Percentiles rank a stretch among this genome's conserved stretches.
These are phyloP conservation scores for Cylas formicarius DNA, from an alignment of 1,140 invertebrate genomes.

Conservation along the genomic window DNA sequence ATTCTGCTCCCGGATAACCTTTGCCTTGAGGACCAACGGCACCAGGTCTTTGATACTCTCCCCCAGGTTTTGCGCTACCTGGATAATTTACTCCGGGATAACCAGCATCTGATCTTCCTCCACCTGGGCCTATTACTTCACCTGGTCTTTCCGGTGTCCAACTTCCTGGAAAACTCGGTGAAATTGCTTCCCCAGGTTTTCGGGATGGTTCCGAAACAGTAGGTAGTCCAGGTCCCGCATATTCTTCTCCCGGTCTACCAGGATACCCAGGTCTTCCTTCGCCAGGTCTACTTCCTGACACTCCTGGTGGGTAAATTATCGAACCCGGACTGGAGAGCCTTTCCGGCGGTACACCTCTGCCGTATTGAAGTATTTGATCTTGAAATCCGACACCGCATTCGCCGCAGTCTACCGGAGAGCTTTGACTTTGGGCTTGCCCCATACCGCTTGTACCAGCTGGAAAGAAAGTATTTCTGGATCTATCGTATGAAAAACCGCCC, in stretches of 20 bases:
- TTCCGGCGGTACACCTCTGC: slow-evolving; percentile 6
- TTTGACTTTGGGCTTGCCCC: slow-evolving; percentile 73
- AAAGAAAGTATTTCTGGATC: slow-evolving; percentile 1
- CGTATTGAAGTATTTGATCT: slow-evolving; percentile 19
- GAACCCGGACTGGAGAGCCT: slow-evolving; percentile 1
- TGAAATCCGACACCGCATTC: slow-evolving; percentile 26
- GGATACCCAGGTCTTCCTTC: slow-evolving; percentile 1
- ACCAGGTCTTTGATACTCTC: not conserved
- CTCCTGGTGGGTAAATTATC: too few species aligned
- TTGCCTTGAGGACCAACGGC: not conserved
- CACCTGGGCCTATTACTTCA: not conserved
- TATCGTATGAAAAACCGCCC: not conserved
- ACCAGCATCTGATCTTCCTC: slow-evolving; percentile 6
- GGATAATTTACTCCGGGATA: slow-evolving; percentile 4
- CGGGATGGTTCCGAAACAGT: not conserved
- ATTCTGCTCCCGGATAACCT: slow-evolving; percentile 2
- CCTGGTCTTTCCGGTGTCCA: not conserved
- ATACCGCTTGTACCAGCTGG: slow-evolving; percentile 53
- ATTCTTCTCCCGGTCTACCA: not conserved
- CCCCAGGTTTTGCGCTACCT: not conserved
- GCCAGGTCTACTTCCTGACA: too few species aligned
- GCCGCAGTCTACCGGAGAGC: slow-evolving; percentile 33
- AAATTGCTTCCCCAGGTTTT: slow-evolving; percentile 6
- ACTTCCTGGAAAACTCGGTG: not conserved
- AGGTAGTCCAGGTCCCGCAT: not conserved